A percentile compares a stretch with the other conserved stretches of the same genome.
Evolutionary conservation across 2,888 invertebrate species (phyloP).

Genomic region (Ophonus ardosiacus): DNA sequence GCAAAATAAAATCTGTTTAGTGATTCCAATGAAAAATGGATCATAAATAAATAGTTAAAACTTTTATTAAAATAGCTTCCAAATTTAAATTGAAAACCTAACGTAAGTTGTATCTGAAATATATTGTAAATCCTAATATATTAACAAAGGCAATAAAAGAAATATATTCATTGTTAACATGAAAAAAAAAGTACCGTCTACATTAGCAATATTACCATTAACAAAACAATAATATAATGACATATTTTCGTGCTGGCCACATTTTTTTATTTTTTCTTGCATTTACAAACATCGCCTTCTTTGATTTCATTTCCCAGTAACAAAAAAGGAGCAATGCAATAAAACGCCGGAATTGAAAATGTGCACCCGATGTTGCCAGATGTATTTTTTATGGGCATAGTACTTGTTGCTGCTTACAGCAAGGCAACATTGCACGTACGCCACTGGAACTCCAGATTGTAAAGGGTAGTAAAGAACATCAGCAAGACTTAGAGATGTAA

Average conservation of each 20-base stretch:
- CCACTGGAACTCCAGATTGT: slow-evolving; percentile 38
- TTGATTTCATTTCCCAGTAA: slow-evolving; percentile 17
- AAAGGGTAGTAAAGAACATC: slow-evolving; percentile 41
- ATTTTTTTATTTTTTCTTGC: neutral
- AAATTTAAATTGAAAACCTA: too few species aligned
- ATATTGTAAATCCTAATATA: too few species aligned
- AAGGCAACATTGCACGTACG: slow-evolving; percentile 10
- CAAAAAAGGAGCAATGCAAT: slow-evolving; percentile 35
- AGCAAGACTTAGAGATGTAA: slow-evolving; percentile 45
- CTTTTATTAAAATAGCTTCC: too few species aligned
- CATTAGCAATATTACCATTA: too few species aligned
- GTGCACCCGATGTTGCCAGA: slow-evolving; percentile 32
- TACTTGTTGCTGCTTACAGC: slow-evolving; percentile 46
- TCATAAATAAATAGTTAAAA: too few species aligned
- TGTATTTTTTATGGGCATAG: slow-evolving; percentile 33
- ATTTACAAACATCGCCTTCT: neutral
- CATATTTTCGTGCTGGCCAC: neutral
- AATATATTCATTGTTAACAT: too few species aligned
- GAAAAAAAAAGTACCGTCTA: too few species aligned
- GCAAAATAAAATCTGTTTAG: too few species aligned
- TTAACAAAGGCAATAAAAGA: too few species aligned
- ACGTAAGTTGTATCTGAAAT: too few species aligned
- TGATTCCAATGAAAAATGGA: too few species aligned
- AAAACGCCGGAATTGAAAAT: slow-evolving; percentile 32
- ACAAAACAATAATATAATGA: too few species aligned